Base-by-base conservation (phyloP, 1,140 invertebrate species). In the Neuroterus valhalla region DNA sequence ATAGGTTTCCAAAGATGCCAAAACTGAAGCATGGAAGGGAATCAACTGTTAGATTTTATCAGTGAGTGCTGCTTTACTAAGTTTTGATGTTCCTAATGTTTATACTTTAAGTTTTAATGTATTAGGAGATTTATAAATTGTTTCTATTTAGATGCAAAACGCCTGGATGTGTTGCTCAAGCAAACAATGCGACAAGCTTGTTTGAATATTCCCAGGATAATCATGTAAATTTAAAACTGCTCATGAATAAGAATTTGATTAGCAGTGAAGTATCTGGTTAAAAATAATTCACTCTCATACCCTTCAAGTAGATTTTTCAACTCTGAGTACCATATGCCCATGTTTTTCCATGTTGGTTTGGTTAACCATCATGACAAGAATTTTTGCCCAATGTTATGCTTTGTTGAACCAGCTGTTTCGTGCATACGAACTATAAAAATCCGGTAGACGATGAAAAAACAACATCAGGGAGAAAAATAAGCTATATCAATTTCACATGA, bases 121-220 rank as follows among this genome's bases (percentile, higher is more conserved):
- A 62, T 31, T 62, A 17, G 68, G 70, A 23, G 10, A 45, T 66
- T 45, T 67, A 23, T 31, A 42, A 45, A 12, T n/a, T 21, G 26
- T 52, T 46, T 19, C 26, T 66, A 52, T 72, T 70, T 68, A 90
- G 89, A 74, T 90, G 89, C 66, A 90, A 90, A 79, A 87, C 87
- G 78, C 87, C 88, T 67, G 88, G 89, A 38, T 90, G 89, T 73
- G 86, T 88, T 55, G 87, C 84, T 31, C 84, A 89, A 82, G 84
- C 87, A 19, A 86, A 85, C 66, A 89, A 88, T 68, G 89, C 87
- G 23, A 87, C 83, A 70, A 84, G 81, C 77, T 77, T 90, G 69
- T 90, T 87, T 87, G 88, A 90, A 72, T 88, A 90, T 79, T 90
- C 89, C 79, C 89, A 90, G 66, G 88, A 90, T 69, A 90, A 87